Percentiles rank a stretch among this genome's conserved stretches.
These are phyloP conservation scores for Coilia nasus DNA, from an alignment of 2,797 vertebrate genomes.

Conservation along the genomic window DNA sequence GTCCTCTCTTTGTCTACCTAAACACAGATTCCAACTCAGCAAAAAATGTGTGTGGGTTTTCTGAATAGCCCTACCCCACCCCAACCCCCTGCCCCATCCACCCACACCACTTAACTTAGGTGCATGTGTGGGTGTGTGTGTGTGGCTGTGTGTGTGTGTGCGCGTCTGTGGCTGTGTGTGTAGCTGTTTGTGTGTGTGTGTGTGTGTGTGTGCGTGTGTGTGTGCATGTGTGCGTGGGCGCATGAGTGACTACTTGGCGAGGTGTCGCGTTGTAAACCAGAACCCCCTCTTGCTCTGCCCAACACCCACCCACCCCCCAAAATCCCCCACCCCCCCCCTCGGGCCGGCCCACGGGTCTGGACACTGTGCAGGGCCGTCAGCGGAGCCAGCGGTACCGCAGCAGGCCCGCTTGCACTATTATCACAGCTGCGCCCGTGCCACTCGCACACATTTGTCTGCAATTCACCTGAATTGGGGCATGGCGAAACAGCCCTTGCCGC, in stretches of 20 bases:
- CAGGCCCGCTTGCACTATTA: constrained; percentile 63
- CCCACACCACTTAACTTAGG: constrained; percentile 23
- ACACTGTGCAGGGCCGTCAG: constrained; percentile 62
- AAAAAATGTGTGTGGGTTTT: neutral
- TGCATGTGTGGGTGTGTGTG: neutral
- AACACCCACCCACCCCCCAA: too few relatives aligned
- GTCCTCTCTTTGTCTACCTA: constrained; percentile 55
- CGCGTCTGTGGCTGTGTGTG: neutral
- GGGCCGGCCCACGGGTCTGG: constrained; percentile 44
- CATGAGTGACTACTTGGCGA: constrained; percentile 42
- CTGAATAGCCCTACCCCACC: constrained; percentile 4
- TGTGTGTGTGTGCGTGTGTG: neutral
- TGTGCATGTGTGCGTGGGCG: neutral
- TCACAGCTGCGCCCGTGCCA: constrained; percentile 77
- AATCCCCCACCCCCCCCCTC: too few relatives aligned
- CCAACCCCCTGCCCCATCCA: neutral
- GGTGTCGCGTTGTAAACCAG: constrained; percentile 57
- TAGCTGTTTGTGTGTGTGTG: neutral
- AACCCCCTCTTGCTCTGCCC: constrained; percentile 42
- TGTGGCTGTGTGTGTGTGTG: constrained; percentile 2
- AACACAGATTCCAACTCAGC: constrained; percentile 41
- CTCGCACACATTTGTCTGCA: constrained; percentile 73
- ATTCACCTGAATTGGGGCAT: constrained; percentile 77
- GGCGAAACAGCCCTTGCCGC: constrained; percentile 54
- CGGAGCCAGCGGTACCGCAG: constrained; percentile 34